These are phyloP conservation scores for Xyrichtys novacula DNA, from an alignment of 2,797 vertebrate species.

Conservation along the genomic window DNA sequence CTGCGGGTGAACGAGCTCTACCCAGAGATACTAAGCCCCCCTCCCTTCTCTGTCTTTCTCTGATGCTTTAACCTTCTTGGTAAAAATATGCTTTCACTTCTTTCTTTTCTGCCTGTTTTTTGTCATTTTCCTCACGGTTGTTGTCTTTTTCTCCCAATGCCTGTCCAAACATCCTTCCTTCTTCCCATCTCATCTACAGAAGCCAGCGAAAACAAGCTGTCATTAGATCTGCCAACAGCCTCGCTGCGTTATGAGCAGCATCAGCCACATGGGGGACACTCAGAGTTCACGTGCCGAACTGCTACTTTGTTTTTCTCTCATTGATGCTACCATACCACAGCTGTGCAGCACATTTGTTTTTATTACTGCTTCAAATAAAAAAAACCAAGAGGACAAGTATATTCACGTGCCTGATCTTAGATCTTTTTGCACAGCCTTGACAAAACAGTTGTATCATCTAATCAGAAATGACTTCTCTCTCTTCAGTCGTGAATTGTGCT, in stretches of 20 bases:
- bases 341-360: constrained; percentile 24
- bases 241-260: constrained; percentile 28
- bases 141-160: constrained; percentile 32
- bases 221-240: constrained; percentile 53
- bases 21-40: constrained; percentile 81
- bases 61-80: constrained; percentile 16
- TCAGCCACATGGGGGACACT: constrained; percentile 58
- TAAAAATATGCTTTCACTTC: constrained; percentile 30
- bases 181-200: constrained; percentile 26
- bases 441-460: constrained; percentile 14
- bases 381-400: constrained; percentile 19
- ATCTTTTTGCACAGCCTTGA: neutral
- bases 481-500: constrained; percentile 6
- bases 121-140: constrained; percentile 20
- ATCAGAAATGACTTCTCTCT: neutral
- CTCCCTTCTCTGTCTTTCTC: constrained; percentile 22
- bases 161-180: constrained; percentile 8
- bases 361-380: constrained; percentile 10
- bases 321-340: constrained; percentile 28
- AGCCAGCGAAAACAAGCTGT: constrained; percentile 65
- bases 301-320: constrained; percentile 28
- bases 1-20: constrained; percentile 84
- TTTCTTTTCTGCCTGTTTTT: constrained; percentile 17
- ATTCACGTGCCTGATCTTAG: constrained; percentile 7
- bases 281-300: constrained; percentile 68